A percentile compares a stretch with the other conserved stretches of the same genome.
These are phyloP conservation scores for Anas georgica DNA, from an alignment of 2,797 vertebrate species.

Conservation along the genomic window DNA sequence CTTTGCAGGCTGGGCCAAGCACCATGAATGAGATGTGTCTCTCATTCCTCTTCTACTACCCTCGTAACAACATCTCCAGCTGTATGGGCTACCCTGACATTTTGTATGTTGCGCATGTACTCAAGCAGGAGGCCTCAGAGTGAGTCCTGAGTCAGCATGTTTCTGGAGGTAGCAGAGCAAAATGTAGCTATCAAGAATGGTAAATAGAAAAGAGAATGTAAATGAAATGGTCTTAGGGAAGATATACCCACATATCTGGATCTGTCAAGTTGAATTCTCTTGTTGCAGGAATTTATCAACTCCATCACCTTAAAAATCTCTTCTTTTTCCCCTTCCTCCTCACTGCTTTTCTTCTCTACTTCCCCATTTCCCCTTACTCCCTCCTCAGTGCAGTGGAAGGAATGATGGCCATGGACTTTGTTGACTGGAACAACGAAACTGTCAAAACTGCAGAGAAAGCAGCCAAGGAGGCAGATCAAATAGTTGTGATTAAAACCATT, in stretches of 20 bases:
- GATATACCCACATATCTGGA: background rate
- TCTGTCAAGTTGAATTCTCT: background rate
- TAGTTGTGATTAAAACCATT: slow-evolving; percentile 60
- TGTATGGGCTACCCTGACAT: slow-evolving; percentile 69
- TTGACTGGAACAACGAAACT: slow-evolving; percentile 71
- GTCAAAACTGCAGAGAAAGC: slow-evolving; percentile 66
- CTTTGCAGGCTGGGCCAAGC: slow-evolving; percentile 68
- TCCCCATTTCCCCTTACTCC: background rate
- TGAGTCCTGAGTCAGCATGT: slow-evolving; percentile 25
- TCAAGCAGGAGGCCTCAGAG: slow-evolving; percentile 68
- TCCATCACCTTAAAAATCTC: background rate
- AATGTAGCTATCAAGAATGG: background rate
- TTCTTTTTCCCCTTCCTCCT: background rate
- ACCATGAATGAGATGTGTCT: slow-evolving; percentile 76
- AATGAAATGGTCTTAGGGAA: background rate
- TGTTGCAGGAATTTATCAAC: background rate
- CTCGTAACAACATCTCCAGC: slow-evolving; percentile 70
- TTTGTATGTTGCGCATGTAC: background rate
- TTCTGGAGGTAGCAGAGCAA: background rate
- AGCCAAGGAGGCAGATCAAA: slow-evolving; percentile 65
- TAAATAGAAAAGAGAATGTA: background rate
- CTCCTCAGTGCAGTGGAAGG: slow-evolving; percentile 62
- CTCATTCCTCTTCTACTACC: slow-evolving; percentile 74
- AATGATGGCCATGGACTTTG: slow-evolving; percentile 50
- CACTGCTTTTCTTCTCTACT: background rate